These are phyloP conservation scores for Drosophila dunni DNA, from an alignment of 1,140 invertebrate genomes.

Conservation along the genomic window DNA sequence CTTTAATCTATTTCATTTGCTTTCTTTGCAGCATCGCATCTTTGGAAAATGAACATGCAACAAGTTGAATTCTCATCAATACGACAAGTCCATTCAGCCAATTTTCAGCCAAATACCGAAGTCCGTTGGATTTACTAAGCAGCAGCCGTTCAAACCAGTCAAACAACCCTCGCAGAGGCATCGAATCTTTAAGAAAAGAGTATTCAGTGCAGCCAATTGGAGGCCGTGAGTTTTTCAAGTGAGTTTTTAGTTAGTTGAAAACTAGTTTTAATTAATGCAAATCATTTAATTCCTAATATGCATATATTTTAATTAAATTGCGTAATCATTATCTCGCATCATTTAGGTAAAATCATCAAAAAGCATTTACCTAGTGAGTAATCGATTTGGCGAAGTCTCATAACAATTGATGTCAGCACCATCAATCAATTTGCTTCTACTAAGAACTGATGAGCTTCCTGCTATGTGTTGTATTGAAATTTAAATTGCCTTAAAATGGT, in stretches of 20 bases:
- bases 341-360: conserved; percentile 17
- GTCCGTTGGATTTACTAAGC: conserved; percentile 44
- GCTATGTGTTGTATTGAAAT: too few relatives aligned
- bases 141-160: neutral
- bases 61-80: neutral
- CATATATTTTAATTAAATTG: neutral
- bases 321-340: conserved; percentile 9
- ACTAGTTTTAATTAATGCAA: too few relatives aligned
- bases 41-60: conserved; percentile 15
- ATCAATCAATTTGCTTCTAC: neutral
- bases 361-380: neutral
- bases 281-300: too few relatives aligned
- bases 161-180: neutral
- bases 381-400: neutral
- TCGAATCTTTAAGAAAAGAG: neutral
- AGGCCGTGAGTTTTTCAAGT: too few relatives aligned
- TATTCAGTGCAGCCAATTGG: neutral
- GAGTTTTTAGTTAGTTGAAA: too few relatives aligned
- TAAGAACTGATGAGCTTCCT: too few relatives aligned
- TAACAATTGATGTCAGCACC: neutral
- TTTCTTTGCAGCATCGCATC: conserved; percentile 15
- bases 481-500: too few relatives aligned
- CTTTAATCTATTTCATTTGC: neutral
- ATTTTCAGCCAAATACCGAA: conserved; percentile 49
- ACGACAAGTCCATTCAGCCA: conserved; percentile 36